Evolutionary conservation across 1,140 invertebrate genomes (phyloP), one percentile per base, ranked within the genome.

Genomic region (Psix sp.): DNA sequence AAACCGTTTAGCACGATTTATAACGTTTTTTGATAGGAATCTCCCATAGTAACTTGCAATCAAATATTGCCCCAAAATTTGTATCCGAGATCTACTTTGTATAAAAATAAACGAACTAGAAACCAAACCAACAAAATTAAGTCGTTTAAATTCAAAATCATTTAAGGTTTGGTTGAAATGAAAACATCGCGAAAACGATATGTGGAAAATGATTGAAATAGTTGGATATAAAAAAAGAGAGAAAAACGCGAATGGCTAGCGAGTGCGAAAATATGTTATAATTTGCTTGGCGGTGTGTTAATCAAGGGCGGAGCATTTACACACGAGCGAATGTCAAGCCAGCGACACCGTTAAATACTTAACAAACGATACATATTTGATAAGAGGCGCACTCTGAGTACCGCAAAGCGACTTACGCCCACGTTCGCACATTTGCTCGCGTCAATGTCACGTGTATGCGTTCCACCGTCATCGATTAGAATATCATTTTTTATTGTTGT

Each of bases 281-380:
- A n/a, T n/a, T n/a, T n/a, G n/a, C n/a, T n/a, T 66, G 14, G 36
- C 35, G 49, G 40, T 66, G 57, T 40, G 57, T 68, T 74, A 68
- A 74, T 74, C 63, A 74, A 68, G 71, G 71, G 71, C 71, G 71
- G 39, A 74, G 49, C 63, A 57, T 63, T 62, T 74, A 74, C 51
- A 59, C 45, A 52, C 63, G 38, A 67, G 56, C 49, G 43, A 74
- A 63, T 74, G 71, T 74, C 49, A 67, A 66, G 43, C 71, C 49
- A 57, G 71, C 71, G 63, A 74, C 63, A 74, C 63, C 71, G 71
- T 74, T 74, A 74, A 74, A 74, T 66, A 65, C 63, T 68, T 52
- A 62, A 67, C 62, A 62, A 74, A 74, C 71, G 71, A 74, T 74
- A 74, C 71, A 74, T 74, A 67, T 74, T 74, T 74, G 71, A 74